Conservation (phyloP, 2,113 vertebrate genomes). For the Columba janthina region DNA sequence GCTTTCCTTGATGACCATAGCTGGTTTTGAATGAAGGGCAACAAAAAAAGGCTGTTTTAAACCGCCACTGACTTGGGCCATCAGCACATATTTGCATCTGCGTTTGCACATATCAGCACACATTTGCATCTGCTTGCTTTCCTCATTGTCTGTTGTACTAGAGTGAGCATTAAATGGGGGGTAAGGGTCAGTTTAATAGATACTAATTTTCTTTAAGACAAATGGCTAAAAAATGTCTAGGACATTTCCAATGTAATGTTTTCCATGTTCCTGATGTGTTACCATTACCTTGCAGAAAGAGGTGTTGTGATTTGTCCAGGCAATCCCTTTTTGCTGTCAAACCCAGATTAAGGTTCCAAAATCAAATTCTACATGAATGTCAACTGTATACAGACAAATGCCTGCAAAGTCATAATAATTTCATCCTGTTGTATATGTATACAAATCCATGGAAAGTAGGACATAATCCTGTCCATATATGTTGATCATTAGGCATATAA, state of each 20-base stretch:
- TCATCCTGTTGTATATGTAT: not conserved
- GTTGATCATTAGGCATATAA: not conserved
- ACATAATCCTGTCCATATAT: not conserved
- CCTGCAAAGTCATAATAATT: not conserved
- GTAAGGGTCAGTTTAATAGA: not conserved
- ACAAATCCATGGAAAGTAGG: not conserved
- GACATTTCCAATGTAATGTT: not conserved
- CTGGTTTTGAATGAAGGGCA: not conserved
- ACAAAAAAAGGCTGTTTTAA: not conserved
- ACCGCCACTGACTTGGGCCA: not conserved
- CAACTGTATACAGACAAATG: not conserved
- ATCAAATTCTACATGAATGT: not conserved
- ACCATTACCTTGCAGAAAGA: not conserved
- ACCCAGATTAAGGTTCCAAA: not conserved
- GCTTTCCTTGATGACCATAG: not conserved
- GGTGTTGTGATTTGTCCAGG: not conserved
- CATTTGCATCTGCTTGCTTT: not conserved
- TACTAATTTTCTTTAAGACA: not conserved
- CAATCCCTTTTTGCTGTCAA: not conserved
- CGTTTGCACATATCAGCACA: too few relatives aligned
- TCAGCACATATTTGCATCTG: too few relatives aligned
- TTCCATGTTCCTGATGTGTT: not conserved
- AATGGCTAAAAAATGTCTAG: not conserved
- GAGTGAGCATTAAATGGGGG: not conserved
- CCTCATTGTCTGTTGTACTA: rapidly evolving